These are phyloP conservation scores for Bos javanicus DNA, from an alignment of 2,113 vertebrate genomes.

Conservation along the genomic window DNA sequence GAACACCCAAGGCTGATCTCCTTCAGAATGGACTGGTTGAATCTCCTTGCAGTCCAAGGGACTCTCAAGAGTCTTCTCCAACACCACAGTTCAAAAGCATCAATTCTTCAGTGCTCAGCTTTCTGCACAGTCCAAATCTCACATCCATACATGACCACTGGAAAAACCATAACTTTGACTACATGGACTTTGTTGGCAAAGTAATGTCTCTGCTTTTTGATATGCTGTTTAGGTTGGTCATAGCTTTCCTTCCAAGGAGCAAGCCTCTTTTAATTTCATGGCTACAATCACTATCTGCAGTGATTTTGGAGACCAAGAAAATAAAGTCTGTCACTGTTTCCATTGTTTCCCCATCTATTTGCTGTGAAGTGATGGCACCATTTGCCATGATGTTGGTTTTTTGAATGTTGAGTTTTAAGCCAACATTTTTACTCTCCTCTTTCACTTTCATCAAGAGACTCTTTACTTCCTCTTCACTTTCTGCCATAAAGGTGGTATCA, in stretches of 20 bases:
- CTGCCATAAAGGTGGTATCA: accelerated
- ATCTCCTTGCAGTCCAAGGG: background rate
- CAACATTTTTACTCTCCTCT: background rate
- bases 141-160: background rate
- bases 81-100: background rate
- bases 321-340: background rate
- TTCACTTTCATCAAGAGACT: background rate
- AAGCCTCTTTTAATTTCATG: background rate
- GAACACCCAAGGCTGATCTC: background rate
- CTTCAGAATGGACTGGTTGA: background rate
- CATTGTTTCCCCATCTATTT: background rate
- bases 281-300: background rate
- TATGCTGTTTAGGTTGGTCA: background rate
- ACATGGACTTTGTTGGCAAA: background rate
- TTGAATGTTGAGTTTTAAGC: background rate
- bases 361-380: background rate
- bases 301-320: background rate
- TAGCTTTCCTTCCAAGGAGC: background rate
- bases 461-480: background rate
- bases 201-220: background rate
- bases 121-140: background rate
- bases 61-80: background rate
- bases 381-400: background rate
- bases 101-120: background rate
- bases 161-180: background rate